Percentiles rank a stretch among this genome's conserved stretches.
These are phyloP conservation scores for Turritopsis rubra DNA, from an alignment of 30 jellyfish, hydroid and myxozoan genomes.

Conservation along the genomic window DNA sequence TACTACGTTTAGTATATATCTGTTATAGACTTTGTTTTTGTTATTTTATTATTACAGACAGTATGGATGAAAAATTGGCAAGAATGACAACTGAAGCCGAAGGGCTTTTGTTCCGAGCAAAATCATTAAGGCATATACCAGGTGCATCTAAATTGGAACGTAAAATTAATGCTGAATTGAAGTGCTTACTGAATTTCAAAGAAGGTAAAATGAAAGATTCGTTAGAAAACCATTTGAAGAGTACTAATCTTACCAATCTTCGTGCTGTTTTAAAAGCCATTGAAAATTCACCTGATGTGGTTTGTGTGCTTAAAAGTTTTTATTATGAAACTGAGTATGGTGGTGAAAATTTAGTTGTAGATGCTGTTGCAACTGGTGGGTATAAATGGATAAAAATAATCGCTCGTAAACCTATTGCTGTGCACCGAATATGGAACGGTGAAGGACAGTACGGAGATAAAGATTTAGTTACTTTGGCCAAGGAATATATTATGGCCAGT, in stretches of 20 bases:
- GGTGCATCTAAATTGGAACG: constrained; percentile 52
- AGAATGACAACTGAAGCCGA: constrained; percentile 28
- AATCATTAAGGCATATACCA: constrained; percentile 21
- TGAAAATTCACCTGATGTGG: constrained; percentile 43
- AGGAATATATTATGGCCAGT: constrained; percentile 45
- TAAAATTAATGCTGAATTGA: constrained; percentile 52
- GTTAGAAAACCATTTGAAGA: constrained; percentile 47
- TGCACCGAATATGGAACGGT: constrained; percentile 71
- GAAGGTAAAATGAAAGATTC: constrained; percentile 5
- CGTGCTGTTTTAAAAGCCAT: constrained; percentile 52
- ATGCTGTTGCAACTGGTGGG: constrained; percentile 58
- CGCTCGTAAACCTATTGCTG: constrained; percentile 78
- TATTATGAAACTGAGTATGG: constrained; percentile 30
- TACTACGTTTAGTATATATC: too few relatives aligned
- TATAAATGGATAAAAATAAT: constrained; percentile 62
- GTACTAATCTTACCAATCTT: constrained; percentile 61
- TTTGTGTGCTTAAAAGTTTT: constrained; percentile 31
- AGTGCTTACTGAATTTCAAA: constrained; percentile 23
- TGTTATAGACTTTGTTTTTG: too few relatives aligned
- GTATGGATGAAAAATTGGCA: constrained; percentile 23
- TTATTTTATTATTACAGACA: too few relatives aligned
- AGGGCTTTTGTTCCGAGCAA: constrained; percentile 30
- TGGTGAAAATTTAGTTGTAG: constrained; percentile 36
- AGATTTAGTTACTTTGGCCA: constrained; percentile 48
- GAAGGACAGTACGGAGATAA: constrained; percentile 82